phyloP scores from a whole-genome alignment of 2,113 vertebrate species.

The Lycaon pictus region DNA sequence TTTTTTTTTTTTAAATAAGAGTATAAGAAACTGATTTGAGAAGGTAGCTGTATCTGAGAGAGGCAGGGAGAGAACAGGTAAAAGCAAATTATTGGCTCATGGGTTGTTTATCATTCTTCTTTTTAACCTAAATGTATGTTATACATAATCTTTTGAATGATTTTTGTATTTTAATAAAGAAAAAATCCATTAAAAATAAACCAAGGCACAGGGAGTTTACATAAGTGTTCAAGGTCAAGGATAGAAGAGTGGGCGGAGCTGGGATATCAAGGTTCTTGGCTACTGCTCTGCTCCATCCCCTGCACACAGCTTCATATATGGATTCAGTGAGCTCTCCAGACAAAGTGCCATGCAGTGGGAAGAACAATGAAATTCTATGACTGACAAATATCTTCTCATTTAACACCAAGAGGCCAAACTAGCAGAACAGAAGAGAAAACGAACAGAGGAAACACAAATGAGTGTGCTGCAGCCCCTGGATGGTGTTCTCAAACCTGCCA shows the following conservation, averaged over 20 bases:
- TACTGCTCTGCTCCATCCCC: rapidly evolving
- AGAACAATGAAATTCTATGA: too few relatives aligned
- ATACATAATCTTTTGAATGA: neutral
- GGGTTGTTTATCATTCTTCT: neutral
- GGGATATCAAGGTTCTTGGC: rapidly evolving
- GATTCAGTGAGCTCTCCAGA: rapidly evolving
- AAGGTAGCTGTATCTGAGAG: neutral
- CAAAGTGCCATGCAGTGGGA: rapidly evolving
- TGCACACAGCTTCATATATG: rapidly evolving
- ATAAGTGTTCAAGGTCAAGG: neutral
- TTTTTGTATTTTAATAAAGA: neutral
- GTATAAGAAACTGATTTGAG: neutral
- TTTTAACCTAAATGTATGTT: neutral
- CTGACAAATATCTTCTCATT: neutral
- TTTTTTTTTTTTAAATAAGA: neutral
- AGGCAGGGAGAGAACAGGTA: neutral
- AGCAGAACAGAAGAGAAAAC: neutral
- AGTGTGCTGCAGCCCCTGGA: neutral
- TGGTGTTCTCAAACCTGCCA: neutral
- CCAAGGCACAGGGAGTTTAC: neutral
- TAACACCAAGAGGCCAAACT: neutral
- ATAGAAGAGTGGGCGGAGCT: neutral
- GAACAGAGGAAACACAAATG: neutral
- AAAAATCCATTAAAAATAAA: neutral
- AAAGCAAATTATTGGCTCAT: neutral